These are phyloP conservation scores for Bombus fervidus DNA, from an alignment of 1,140 invertebrate genomes.

Conservation along the genomic window DNA sequence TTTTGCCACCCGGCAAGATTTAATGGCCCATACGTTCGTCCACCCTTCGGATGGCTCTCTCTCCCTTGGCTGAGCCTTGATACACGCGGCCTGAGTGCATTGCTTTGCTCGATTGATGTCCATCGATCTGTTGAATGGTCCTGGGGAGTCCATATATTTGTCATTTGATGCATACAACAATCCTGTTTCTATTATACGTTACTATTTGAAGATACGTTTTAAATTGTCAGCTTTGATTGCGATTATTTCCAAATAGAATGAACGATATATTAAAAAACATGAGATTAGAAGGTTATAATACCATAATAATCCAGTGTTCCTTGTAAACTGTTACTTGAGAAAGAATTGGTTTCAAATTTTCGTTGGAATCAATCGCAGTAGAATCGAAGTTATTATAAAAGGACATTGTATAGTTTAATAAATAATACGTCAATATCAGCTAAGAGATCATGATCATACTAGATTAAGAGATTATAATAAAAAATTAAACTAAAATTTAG, in stretches of 20 bases:
- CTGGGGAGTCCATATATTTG: neutral
- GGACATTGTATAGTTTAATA: no score
- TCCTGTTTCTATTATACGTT: neutral
- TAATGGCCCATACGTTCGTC: slow-evolving; percentile 70
- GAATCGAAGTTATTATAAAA: no score
- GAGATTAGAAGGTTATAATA: no score
- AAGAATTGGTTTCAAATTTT: no score
- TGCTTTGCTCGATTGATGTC: slow-evolving; percentile 2
- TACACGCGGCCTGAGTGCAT: slow-evolving; percentile 1
- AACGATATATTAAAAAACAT: no score
- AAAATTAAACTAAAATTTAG: neutral
- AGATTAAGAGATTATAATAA: no score
- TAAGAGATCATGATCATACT: no score
- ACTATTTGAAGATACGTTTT: neutral
- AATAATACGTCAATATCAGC: no score
- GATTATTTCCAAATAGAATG: no score
- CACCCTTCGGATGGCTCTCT: slow-evolving; percentile 6
- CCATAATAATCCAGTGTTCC: no score
- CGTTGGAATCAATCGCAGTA: no score
- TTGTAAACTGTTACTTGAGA: no score
- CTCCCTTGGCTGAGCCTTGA: neutral
- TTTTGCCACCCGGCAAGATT: slow-evolving; percentile 71
- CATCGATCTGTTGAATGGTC: neutral
- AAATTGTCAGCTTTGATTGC: neutral
- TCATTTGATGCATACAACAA: neutral